phyloP scores from a whole-genome alignment of 2,888 invertebrate genomes.

The Napeogenes inachia region DNA sequence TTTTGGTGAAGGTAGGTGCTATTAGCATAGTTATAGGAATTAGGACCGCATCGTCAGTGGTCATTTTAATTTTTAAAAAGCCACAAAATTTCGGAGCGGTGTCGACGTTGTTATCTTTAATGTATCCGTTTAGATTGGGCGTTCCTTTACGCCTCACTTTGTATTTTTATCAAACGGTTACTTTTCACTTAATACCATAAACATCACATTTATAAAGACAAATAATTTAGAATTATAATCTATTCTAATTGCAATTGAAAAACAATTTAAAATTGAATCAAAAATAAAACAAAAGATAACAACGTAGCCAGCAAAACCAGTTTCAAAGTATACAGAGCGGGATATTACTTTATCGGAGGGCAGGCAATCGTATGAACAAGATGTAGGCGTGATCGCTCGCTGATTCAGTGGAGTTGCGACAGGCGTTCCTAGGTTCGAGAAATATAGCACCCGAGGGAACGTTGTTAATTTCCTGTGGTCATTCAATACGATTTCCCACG shows the following conservation, averaged over 20 bases:
- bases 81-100: constrained; percentile 22
- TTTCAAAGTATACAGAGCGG: constrained; percentile 39
- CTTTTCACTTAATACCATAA: not conserved
- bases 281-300: constrained; percentile 5
- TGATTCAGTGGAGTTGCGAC: constrained; percentile 76
- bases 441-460: constrained; percentile 71
- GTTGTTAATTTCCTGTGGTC: constrained; percentile 73
- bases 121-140: constrained; percentile 25
- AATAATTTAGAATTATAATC: not conserved
- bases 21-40: constrained; percentile 76
- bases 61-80: constrained; percentile 70
- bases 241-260: not conserved
- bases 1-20: constrained; percentile 72
- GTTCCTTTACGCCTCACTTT: not conserved
- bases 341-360: constrained; percentile 68
- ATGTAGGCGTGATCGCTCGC: constrained; percentile 75
- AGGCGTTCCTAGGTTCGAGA: constrained; percentile 73
- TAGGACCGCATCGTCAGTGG: constrained; percentile 65
- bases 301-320: constrained; percentile 18
- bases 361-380: constrained; percentile 74
- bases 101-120: constrained; percentile 26
- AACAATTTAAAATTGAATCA: not conserved
- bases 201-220: not conserved
- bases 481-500: constrained; percentile 67
- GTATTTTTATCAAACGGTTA: not conserved